Percentiles rank a stretch among this genome's conserved stretches.
Conservation (phyloP, 2,888 invertebrate genomes). For the Plagodis dolabraria region DNA sequence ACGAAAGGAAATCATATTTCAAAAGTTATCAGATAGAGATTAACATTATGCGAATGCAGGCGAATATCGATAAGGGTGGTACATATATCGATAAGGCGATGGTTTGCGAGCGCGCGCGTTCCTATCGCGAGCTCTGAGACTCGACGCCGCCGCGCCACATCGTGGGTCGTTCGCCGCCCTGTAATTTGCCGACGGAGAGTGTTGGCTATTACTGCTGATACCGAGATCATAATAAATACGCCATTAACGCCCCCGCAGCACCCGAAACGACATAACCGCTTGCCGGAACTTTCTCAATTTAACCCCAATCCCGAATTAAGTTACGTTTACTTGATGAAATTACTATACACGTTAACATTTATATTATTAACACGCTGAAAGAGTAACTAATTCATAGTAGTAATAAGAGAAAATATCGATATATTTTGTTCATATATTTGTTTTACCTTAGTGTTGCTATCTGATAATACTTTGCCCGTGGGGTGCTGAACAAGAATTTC, state of each 20-base stretch:
- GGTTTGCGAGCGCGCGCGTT: slow-evolving; percentile 43
- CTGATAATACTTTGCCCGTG: no score
- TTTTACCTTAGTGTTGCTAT: no score
- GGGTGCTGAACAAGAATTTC: no score
- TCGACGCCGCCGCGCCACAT: slow-evolving; percentile 53
- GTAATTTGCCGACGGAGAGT: slow-evolving; percentile 84
- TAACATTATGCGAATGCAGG: slow-evolving; percentile 58
- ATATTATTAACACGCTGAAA: slow-evolving; percentile 8
- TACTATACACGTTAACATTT: slow-evolving; percentile 5
- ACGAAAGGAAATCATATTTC: slow-evolving; percentile 63
- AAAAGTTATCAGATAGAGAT: slow-evolving; percentile 60
- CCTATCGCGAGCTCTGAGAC: slow-evolving; percentile 70
- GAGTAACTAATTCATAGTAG: no score
- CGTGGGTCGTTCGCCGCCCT: slow-evolving; percentile 66
- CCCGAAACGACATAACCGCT: slow-evolving; percentile 78
- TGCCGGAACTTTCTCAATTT: slow-evolving; percentile 42
- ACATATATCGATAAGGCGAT: slow-evolving; percentile 70
- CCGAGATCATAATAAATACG: slow-evolving; percentile 85
- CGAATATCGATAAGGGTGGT: slow-evolving; percentile 65
- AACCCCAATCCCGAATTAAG: slow-evolving; percentile 34
- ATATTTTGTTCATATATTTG: no score
- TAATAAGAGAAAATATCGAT: no score
- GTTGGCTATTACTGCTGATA: slow-evolving; percentile 84
- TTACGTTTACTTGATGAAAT: slow-evolving; percentile 23
- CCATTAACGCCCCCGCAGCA: slow-evolving; percentile 83